A percentile compares a stretch with the other conserved stretches of the same genome.
phyloP scores from a whole-genome alignment of 2,888 invertebrate genomes.

The Eupithecia inturbata region DNA sequence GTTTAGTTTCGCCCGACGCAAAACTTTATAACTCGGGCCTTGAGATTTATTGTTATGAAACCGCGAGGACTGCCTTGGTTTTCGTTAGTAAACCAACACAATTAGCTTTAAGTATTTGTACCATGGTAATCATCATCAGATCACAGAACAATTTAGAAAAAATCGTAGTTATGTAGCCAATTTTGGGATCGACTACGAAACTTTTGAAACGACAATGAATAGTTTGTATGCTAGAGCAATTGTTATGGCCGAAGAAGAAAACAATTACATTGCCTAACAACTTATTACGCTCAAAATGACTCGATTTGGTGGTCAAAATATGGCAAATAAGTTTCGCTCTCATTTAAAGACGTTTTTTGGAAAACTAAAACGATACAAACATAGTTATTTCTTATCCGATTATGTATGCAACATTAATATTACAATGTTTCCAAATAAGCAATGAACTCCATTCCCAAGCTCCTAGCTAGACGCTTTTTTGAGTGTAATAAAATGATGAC shows the following conservation, averaged over 20 bases:
- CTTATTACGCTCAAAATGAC: too few species aligned
- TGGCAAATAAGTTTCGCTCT: too few species aligned
- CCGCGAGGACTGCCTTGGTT: constrained; percentile 71
- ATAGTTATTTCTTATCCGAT: too few species aligned
- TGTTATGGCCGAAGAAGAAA: too few species aligned
- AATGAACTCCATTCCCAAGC: constrained; percentile 4
- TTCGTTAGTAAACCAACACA: constrained; percentile 58
- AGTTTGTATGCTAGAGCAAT: not conserved
- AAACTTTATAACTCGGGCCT: constrained; percentile 71
- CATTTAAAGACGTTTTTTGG: too few species aligned
- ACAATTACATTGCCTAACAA: not conserved
- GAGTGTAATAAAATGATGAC: constrained; percentile 11
- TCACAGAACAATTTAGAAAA: not conserved
- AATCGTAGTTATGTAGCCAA: not conserved
- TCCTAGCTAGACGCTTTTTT: not conserved
- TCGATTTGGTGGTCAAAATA: too few species aligned
- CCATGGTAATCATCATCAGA: not conserved
- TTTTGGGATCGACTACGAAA: not conserved
- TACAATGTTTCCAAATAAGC: not conserved
- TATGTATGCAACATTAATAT: too few species aligned
- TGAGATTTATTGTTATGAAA: constrained; percentile 71
- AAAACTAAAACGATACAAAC: too few species aligned
- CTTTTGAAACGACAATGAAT: not conserved
- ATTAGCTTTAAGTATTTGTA: not conserved
- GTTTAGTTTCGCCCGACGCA: constrained; percentile 70